phyloP scores from a whole-genome alignment of 2,888 invertebrate genomes.

The Dilophus febrilis region DNA sequence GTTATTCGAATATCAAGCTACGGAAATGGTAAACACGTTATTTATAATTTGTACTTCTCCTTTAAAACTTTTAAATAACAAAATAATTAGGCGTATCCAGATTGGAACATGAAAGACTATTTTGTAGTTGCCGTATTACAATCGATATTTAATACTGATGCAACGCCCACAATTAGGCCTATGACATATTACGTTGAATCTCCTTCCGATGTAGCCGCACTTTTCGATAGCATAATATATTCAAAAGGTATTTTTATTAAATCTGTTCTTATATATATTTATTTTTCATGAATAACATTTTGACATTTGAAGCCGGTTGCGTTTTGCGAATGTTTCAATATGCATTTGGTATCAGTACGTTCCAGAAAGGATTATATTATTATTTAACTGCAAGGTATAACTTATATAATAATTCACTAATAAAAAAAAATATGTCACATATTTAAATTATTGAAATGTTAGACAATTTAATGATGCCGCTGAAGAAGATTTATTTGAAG shows the following conservation, averaged over 20 bases:
- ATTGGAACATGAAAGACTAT: constrained; percentile 58
- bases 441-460: constrained; percentile 6
- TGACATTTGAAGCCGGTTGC: constrained; percentile 30
- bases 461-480: constrained; percentile 24
- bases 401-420: neutral
- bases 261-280: neutral
- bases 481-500: constrained; percentile 21
- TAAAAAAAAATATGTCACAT: neutral
- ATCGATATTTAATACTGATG: constrained; percentile 53
- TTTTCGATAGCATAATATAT: constrained; percentile 76
- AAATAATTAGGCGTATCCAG: constrained; percentile 36
- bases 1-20: constrained; percentile 46
- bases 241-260: constrained; percentile 57
- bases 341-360: constrained; percentile 32
- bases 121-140: constrained; percentile 59
- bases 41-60: too few relatives aligned
- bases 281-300: neutral
- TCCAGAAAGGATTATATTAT: constrained; percentile 35
- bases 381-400: constrained; percentile 30
- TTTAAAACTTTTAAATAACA: too few relatives aligned
- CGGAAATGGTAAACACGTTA: constrained; percentile 37
- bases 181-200: constrained; percentile 66
- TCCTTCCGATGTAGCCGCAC: constrained; percentile 65
- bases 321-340: constrained; percentile 41
- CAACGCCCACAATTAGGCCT: constrained; percentile 57